phyloP scores from a whole-genome alignment of 2,888 invertebrate genomes.

The Branchellion lobata region DNA sequence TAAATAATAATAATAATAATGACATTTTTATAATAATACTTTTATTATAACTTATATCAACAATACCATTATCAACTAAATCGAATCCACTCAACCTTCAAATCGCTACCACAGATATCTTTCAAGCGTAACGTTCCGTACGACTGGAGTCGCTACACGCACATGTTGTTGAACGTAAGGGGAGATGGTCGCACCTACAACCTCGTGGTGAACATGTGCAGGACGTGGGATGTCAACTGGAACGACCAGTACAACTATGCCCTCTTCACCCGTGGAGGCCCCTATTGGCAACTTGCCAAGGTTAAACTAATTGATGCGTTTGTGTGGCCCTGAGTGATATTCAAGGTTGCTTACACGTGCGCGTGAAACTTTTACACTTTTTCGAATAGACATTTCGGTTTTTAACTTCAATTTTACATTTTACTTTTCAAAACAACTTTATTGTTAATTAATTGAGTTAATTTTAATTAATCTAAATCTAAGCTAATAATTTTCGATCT shows the following conservation, averaged over 20 bases:
- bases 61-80: too few species aligned
- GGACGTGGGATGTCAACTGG: slow-evolving; percentile 79
- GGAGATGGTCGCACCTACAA: slow-evolving; percentile 92
- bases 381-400: not conserved
- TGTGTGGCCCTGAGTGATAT: too few species aligned
- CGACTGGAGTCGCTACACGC: slow-evolving; percentile 78
- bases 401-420: too few species aligned
- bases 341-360: not conserved
- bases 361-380: not conserved
- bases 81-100: too few species aligned
- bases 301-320: too few species aligned
- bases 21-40: too few species aligned
- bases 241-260: slow-evolving; percentile 83
- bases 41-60: too few species aligned
- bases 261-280: slow-evolving; percentile 90
- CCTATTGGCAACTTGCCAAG: slow-evolving; percentile 92
- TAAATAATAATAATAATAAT: too few species aligned
- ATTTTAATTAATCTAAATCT: too few species aligned
- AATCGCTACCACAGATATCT: slow-evolving; percentile 48
- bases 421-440: too few species aligned
- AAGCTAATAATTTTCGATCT: too few species aligned
- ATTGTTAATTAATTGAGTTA: too few species aligned
- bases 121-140: slow-evolving; percentile 67
- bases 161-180: slow-evolving; percentile 75
- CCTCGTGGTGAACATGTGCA: slow-evolving; percentile 69